Evolutionary conservation across 37 sponge, comb jelly and placozoan genomes (phyloP).

Genomic region (Aplysina aerophoba): DNA sequence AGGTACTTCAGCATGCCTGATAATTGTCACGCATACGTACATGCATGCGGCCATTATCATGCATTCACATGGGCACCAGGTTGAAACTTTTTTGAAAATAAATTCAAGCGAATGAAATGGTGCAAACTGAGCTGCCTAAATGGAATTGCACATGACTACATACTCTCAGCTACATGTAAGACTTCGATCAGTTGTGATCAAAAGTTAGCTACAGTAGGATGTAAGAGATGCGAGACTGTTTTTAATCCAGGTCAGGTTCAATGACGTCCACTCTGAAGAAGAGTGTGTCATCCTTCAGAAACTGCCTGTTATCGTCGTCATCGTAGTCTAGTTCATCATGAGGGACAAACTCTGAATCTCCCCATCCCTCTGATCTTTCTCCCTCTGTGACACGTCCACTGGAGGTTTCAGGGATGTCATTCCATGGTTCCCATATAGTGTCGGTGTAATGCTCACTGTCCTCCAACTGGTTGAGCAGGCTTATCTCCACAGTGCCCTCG

Average conservation of each 20-base stretch:
- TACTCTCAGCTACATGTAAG: no score
- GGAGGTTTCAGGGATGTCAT: not conserved
- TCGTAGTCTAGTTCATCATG: not conserved
- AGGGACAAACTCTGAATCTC: not conserved
- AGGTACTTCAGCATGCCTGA: no score
- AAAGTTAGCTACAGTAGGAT: no score
- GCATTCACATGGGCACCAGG: no score
- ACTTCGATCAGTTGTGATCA: no score
- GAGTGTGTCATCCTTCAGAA: not conserved
- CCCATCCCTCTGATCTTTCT: not conserved
- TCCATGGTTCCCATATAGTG: not conserved
- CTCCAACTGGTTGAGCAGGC: slow-evolving; percentile 31
- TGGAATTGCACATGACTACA: no score
- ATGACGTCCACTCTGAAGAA: not conserved
- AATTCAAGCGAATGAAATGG: no score
- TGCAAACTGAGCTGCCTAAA: no score
- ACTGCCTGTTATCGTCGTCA: not conserved
- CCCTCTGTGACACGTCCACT: slow-evolving; percentile 25
- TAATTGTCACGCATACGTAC: no score
- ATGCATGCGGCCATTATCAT: no score
- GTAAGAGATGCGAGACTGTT: no score
- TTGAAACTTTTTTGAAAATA: no score
- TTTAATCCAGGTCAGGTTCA: not conserved
- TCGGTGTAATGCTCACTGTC: not conserved
- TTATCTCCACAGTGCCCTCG: not conserved